Base-by-base conservation (phyloP, 2,797 vertebrate genomes). In the Loriculus beryllinus region DNA sequence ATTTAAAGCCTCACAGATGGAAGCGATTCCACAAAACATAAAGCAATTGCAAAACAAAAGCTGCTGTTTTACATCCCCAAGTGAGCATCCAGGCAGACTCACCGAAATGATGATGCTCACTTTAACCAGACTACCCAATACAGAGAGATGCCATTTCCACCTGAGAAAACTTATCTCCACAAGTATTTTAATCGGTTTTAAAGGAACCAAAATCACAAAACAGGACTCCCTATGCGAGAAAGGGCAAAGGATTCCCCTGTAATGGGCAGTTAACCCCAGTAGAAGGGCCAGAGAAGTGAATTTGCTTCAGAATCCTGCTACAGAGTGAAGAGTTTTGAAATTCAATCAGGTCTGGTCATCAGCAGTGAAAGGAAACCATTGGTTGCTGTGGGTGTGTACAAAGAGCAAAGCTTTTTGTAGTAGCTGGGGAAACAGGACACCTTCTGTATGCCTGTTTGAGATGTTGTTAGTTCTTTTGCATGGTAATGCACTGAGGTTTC, bases 41-140 rank as follows among this genome's bases (percentile, higher is more conserved):
- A 86, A 75, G 39, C 33, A 72, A 56, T 86, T 87, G 85, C 59
- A 68, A 93, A 93, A 91, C 15, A 90, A 94, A 81, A 91, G 28
- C 47, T 93, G 39, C 56, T 83, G 65, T 2, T 65, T 85, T 82
- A 65, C 37, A 72, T 71, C 10, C 54, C 9, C 22, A 60, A 89
- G 43, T 40, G 47, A 91, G 6, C 31, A 62, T 75, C 35, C 54
- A 85, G 17, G 15, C n/a, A 82, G 76, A 62, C 5, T 70, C 21
- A 84, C 14, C 13, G 33, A 84, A 78, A 86, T 0, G 2, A 11
- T 21, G 25, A 82, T 0, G 3, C 8, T 49, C 3, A 3, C 5
- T 75, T 82, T 85, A 74, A 71, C 11, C 12, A 54, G 60, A 43
- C 9, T 62, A 45, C 4, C 7, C 1, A 1, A 65, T 7, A 35